Base-by-base conservation (phyloP, 2,113 vertebrate species). In the Cololabis saira region DNA sequence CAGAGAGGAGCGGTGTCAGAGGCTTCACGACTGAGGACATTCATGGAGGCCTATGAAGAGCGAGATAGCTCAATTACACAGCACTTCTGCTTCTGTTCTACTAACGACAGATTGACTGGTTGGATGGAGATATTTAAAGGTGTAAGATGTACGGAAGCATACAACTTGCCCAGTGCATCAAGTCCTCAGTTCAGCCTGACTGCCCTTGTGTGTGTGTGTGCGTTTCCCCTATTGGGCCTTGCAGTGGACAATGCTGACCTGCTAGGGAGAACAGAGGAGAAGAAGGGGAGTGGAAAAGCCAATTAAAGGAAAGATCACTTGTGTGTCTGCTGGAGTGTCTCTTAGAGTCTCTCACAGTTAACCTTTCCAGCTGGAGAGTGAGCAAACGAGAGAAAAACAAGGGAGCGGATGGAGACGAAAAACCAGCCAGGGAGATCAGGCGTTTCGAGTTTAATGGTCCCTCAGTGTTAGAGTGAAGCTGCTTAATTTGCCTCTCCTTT, bases 251-350 rank as follows among this genome's bases (percentile, higher is more conserved):
- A 53, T 45, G 56, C 87, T 90, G 87, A 92, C 93, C 91, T 82
- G 85, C 65, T 82, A 87, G 80, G 63, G 71, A 80, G 74, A 77
- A 68, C 57, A 85, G 84, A 80, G 54, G 72, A 81, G 67, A 65
- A 76, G 78, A 80, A 86, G 75, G 75, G 80, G 83, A 87, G 83
- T 71, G 78, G 86, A 80, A 86, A 82, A 91, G 90, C 90, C 92
- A 94, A 93, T 94, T 93, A 94, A 93, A 93, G 87, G 89, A 88
- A 91, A 92, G 89, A 93, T 93, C 92, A 93, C 91, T 93, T 90
- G 80, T 89, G 83, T 74, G 75, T 88, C 82, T 84, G 86, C 88
- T 86, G 84, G 91, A 90, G 91, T 87, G 90, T 89, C 87, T 89
- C 86, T 79, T 79, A 90, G 89, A 88, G 85, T 79, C 87, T 85